Evolutionary conservation across 37 sponge, comb jelly and placozoan genomes (phyloP).

Genomic region (Spongilla lacustris): DNA sequence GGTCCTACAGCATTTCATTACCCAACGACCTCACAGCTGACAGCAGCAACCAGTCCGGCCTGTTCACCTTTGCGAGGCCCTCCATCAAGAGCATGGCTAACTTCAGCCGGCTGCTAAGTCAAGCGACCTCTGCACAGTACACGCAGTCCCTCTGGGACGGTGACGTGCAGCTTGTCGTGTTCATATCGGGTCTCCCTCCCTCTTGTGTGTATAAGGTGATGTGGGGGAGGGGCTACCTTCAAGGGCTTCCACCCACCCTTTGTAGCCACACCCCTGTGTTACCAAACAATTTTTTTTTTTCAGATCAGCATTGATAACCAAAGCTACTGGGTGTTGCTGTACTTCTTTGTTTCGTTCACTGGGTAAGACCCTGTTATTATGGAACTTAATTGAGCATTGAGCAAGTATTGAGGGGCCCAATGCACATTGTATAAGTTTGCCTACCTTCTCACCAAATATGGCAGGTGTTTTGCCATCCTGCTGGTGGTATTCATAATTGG

Average conservation of each 20-base stretch:
- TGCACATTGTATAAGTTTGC: no score
- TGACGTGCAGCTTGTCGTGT: constrained; percentile 55
- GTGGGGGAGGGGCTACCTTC: background rate
- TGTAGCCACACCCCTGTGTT: background rate
- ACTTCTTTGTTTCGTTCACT: constrained; percentile 76
- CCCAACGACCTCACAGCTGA: background rate
- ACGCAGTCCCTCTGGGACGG: constrained; percentile 65
- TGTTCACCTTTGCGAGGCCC: constrained; percentile 37
- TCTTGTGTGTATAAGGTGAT: constrained; percentile 16
- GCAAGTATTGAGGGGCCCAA: no score
- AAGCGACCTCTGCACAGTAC: constrained; percentile 6
- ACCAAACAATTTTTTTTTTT: background rate
- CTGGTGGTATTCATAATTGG: constrained; percentile 45
- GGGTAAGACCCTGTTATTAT: constrained; percentile 25
- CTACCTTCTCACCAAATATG: no score
- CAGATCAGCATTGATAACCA: constrained; percentile 67
- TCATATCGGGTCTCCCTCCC: constrained; percentile 28
- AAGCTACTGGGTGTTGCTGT: constrained; percentile 54
- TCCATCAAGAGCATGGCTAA: constrained; percentile 18
- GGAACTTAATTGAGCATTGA: background rate
- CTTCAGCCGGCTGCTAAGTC: constrained; percentile 26
- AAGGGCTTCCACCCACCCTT: background rate
- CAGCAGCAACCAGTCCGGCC: background rate
- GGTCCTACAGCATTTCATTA: background rate
- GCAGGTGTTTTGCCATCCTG: constrained; percentile 74